Evolutionary conservation across 2,797 vertebrate genomes (phyloP), one percentile per base, ranked within the genome.

Genomic region (Halcyon chelicuti): DNA sequence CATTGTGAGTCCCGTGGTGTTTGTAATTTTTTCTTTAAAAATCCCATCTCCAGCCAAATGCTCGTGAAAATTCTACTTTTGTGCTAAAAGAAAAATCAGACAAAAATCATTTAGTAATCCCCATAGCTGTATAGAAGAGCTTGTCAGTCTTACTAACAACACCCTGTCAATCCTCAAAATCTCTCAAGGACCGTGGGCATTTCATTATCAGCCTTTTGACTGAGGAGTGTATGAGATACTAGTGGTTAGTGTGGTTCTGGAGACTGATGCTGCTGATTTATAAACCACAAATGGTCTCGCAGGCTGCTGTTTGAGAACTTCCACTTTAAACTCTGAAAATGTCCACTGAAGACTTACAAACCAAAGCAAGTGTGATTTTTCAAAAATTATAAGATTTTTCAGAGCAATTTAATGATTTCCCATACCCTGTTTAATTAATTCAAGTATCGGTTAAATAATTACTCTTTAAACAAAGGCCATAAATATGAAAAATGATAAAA

Each of bases 1-100:
- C 79, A 70, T 23, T 74, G n/a, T 33, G 22, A 70, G 19, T 93
- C 66, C 54, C 70, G 60, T 1, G 4, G 54, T 88, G 31, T 94
- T 94, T 81, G 54, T 51, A 4, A 87, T 73, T 81, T 94, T 91
- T 86, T 73, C 16, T 70, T 88, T 21, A 81, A 91, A 89, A 91
- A 51, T 70, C 21, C 19, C 42, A 22, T 81, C 60, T 90, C 33
- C 22, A 86, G 20, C 81, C 54, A 91, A 78, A 78, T 49, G 25
- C 35, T 72, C 0, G 0, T 88, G 87, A 93, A 94, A 86, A 80
- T 88, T 66, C 39, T 80, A 71, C 37, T 93, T 86, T 29, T 46
- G 19, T 40, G 39, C 86, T 73, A 87, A 84, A 85, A 33, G 25
- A 46, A 29, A 29, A 71, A 14, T 44, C 29, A 72, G 26, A 11